These are phyloP conservation scores for Orchesella flavescens DNA, from an alignment of 2,888 invertebrate genomes.

Conservation along the genomic window DNA sequence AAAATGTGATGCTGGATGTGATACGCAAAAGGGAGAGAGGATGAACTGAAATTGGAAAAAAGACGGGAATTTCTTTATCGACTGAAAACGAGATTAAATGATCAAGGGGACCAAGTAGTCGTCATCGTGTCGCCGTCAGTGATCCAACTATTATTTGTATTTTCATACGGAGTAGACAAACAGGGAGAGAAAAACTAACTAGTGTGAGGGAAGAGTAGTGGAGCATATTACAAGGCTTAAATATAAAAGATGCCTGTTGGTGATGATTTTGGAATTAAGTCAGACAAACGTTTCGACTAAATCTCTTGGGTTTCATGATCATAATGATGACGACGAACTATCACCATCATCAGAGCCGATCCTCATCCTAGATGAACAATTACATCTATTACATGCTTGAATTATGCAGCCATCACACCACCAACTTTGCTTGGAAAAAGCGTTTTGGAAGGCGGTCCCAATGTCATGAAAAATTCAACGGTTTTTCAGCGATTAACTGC, in stretches of 20 bases:
- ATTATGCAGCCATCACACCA: no score
- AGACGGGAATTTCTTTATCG: background rate
- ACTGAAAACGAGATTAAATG: slow-evolving; percentile 26
- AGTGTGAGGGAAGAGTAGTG: background rate
- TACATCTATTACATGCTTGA: no score
- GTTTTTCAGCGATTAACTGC: no score
- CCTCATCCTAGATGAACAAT: background rate
- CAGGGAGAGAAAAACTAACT: background rate
- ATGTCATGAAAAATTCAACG: no score
- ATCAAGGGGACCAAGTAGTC: slow-evolving; percentile 5
- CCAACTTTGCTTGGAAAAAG: no score
- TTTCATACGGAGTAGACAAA: background rate
- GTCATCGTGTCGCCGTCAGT: background rate
- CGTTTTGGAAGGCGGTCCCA: no score
- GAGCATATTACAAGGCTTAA: slow-evolving; percentile 43
- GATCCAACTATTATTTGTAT: background rate
- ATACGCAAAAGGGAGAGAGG: slow-evolving; percentile 12
- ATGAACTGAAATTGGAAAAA: slow-evolving; percentile 16
- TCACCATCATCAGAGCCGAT: slow-evolving; percentile 15
- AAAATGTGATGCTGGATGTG: background rate
- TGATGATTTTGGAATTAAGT: slow-evolving; percentile 63
- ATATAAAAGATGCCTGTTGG: slow-evolving; percentile 57
- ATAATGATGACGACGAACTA: slow-evolving; percentile 10
- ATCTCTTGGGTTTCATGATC: slow-evolving; percentile 50
- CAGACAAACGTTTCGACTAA: slow-evolving; percentile 46